Base-by-base conservation (phyloP, 92 coral and sea anemone genomes). In the Bergia sp. region DNA sequence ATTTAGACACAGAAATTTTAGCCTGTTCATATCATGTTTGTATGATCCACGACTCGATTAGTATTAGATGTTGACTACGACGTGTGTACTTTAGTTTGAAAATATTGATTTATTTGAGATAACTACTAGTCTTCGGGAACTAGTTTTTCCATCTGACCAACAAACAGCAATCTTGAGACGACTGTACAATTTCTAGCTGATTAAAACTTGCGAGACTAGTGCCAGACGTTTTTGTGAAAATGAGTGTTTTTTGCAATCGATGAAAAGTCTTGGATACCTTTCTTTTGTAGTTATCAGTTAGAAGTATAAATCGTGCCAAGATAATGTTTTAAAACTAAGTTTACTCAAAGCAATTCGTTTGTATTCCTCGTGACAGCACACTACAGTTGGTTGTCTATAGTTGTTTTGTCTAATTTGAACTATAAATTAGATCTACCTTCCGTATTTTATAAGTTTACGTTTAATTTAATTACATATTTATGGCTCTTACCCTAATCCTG, bases 31-130 rank as follows among this genome's bases (percentile, higher is more conserved):
- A 39, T 37, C 57, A 49, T 55, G 75, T 39, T 41, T 76, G 45
- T 71, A 41, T 23, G 29, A 13, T 21, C 79, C 43, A 10, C 49
- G 12, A 20, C n/a, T 16, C 50, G 77, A 42, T 43, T 73, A 36
- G 87, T 50, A 44, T 43, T 84, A 55, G 36, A 84, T 84, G 65
- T 69, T 45, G 87, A 84, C 75, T 71, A 79, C 85, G 83, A 83
- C 69, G 89, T 82, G 88, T 92, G 82, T 73, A 82, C 82, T 86
- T 92, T 89, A 89, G 90, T 86, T 85, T 23, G 81, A 74, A 85
- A 85, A 75, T 89, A 86, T 88, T 91, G 90, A 86, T 84, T 84
- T 84, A 49, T 69, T 71, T 72, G 44, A 69, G 42, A 71, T 47
- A 47, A 71, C 18, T 67, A 2, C 37, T 82, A 18, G 67, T 42